Base-by-base conservation (phyloP, 2,888 invertebrate species). In the Drosophila histrio region DNA sequence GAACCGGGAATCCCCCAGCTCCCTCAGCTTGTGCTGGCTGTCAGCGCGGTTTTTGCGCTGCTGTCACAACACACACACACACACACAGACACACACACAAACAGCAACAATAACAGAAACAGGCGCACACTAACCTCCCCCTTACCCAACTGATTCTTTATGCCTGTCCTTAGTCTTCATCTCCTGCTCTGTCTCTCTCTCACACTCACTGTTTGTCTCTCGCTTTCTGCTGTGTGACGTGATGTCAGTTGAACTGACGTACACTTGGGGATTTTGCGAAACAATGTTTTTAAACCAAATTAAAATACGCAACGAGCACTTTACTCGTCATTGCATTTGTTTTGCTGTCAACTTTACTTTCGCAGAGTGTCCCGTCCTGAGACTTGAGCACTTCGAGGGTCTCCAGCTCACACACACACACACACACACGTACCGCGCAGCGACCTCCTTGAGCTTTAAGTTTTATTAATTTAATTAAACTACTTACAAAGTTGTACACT, bases 391-490 rank as follows among this genome's bases (percentile, higher is more conserved):
- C 73, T 79, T 62, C 41, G 59, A 46, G 41, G 21, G 41, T 32
- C 38, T 58, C 47, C 53, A 39, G 28, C 52, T 26, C 7, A 26
- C 57, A 57, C 34, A 57, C 24, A 36, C 49, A 34, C 24, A 26
- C 26, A 53, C 46, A 15, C 59, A 58, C 56, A 57, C 49, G 52
- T 46, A 52, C 8, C 21, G 38, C 22, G 17, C 44, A 26, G 43
- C 52, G 50, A 57, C 50, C 36, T 75, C 38, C 63, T 52, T 69
- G 63, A 71, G 82, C 87, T 87, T 84, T 84, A 84, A 87, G 87
- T 87, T 84, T 84, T 84, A 87, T 84, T 87, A 84, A 84, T 84
- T 84, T 87, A 87, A 84, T 84, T 84, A 84, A 84, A 84, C 87
- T 87, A 85, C 83, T 87, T 84, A 84, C 83, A 84, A 84, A 85